phyloP scores from a whole-genome alignment of 2,888 invertebrate species.

The Drosophila tanythrix region DNA sequence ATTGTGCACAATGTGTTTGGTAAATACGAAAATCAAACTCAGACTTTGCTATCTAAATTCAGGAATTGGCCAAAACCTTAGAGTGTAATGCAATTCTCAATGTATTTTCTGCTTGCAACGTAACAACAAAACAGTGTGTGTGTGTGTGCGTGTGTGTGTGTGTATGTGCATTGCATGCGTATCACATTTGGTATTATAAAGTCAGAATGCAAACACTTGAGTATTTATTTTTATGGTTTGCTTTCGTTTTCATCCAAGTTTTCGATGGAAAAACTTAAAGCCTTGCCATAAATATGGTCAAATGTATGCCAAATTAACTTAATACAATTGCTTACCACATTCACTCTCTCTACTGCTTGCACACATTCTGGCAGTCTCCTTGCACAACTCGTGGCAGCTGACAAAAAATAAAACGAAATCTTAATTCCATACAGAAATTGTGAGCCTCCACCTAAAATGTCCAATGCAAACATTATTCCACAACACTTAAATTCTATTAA shows the following conservation, averaged over 20 bases:
- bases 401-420: neutral
- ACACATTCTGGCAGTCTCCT: neutral
- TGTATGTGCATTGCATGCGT: no score
- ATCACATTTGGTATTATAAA: neutral
- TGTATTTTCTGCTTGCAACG: neutral
- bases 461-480: conserved; percentile 1
- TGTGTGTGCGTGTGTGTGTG: neutral
- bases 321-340: no score
- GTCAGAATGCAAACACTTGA: neutral
- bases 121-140: neutral
- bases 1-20: conserved; percentile 4
- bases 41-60: conserved; percentile 1
- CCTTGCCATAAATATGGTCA: neutral
- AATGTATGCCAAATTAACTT: neutral
- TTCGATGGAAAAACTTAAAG: neutral
- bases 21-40: conserved; percentile 1
- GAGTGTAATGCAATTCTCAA: conserved; percentile 6
- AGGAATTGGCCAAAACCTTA: neutral
- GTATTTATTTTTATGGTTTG: neutral
- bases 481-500: neutral
- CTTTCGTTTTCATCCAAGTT: neutral
- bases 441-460: neutral
- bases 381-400: neutral
- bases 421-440: neutral
- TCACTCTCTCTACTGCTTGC: neutral